Evolutionary conservation across 1,140 invertebrate species (phyloP).

Genomic region (Idris sp.): DNA sequence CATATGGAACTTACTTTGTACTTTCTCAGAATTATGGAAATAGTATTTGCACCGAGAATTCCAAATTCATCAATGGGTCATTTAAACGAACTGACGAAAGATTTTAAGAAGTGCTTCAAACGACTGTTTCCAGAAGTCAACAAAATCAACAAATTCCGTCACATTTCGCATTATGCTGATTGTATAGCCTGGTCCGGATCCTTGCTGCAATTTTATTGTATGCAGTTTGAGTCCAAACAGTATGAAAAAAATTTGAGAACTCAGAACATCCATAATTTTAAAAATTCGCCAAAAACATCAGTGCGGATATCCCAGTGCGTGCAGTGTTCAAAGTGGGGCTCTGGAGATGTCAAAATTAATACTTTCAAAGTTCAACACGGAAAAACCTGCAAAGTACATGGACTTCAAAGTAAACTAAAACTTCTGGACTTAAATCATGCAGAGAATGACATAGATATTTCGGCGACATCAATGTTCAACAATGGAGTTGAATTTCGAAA

Average conservation of each 20-base stretch:
- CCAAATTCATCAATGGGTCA: slow-evolving; percentile 13
- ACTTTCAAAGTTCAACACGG: slow-evolving; percentile 15
- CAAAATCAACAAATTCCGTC: slow-evolving; percentile 16
- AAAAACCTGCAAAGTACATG: slow-evolving; percentile 9
- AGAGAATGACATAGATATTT: slow-evolving; percentile 30
- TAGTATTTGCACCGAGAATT: slow-evolving; percentile 64
- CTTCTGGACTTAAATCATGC: slow-evolving; percentile 30
- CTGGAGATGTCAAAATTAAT: slow-evolving; percentile 4
- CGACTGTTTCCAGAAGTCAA: slow-evolving; percentile 5
- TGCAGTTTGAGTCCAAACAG: slow-evolving; percentile 11
- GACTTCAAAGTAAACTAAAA: slow-evolving; percentile 14
- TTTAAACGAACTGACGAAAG: slow-evolving; percentile 26
- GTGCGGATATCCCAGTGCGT: slow-evolving; percentile 5
- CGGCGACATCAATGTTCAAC: slow-evolving; percentile 11
- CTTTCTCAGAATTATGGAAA: slow-evolving; percentile 63
- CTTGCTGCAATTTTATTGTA: slow-evolving; percentile 9
- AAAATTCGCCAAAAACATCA: slow-evolving; percentile 24
- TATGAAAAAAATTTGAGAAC: slow-evolving; percentile 15
- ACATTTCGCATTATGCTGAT: slow-evolving; percentile 5
- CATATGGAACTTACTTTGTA: slow-evolving; percentile 52
- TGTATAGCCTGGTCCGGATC: slow-evolving; percentile 11
- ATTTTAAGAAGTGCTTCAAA: slow-evolving; percentile 21
- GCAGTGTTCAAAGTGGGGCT: slow-evolving; percentile 8
- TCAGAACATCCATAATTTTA: slow-evolving; percentile 22
- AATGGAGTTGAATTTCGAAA: slow-evolving; percentile 47